Conservation (phyloP, 1,140 invertebrate genomes). For the Centruroides vittatus region DNA sequence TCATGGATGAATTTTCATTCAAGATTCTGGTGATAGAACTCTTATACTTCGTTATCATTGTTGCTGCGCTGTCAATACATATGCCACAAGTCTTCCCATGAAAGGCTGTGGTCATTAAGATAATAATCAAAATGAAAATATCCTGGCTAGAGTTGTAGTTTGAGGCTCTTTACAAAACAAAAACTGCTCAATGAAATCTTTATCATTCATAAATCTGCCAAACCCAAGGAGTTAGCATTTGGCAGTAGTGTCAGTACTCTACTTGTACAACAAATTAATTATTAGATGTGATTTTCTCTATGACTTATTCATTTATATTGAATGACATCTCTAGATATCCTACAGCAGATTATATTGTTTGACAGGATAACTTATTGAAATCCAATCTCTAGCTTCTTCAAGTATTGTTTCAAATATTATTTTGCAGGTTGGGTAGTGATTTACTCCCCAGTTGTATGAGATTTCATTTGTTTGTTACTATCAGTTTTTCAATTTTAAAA, state of each 20-base stretch:
- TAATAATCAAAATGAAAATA: background rate
- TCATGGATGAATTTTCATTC: background rate
- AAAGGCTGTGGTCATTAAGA: background rate
- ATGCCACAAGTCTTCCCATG: background rate
- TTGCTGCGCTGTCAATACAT: conserved; percentile 1
- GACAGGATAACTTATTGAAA: background rate
- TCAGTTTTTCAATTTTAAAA: conserved; percentile 5
- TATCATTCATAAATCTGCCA: conserved; percentile 9
- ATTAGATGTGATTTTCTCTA: conserved; percentile 1
- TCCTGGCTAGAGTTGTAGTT: background rate
- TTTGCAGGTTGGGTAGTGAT: conserved; percentile 3
- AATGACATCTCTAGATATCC: conserved; percentile 3
- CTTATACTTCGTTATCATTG: background rate
- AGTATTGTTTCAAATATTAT: conserved; percentile 6
- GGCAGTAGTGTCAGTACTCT: conserved; percentile 9
- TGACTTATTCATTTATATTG: conserved; percentile 4
- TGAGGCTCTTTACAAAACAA: conserved; percentile 2
- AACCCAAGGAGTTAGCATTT: conserved; percentile 10
- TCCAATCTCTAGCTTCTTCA: background rate
- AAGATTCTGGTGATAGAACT: background rate
- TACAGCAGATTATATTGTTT: conserved; percentile 7
- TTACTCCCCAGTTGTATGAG: conserved; percentile 3
- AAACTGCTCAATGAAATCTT: conserved; percentile 11
- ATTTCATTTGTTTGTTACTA: conserved; percentile 7
- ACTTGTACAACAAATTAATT: conserved; percentile 12